phyloP scores from a whole-genome alignment of 2,113 vertebrate species.

The Erinaceus europaeus region DNA sequence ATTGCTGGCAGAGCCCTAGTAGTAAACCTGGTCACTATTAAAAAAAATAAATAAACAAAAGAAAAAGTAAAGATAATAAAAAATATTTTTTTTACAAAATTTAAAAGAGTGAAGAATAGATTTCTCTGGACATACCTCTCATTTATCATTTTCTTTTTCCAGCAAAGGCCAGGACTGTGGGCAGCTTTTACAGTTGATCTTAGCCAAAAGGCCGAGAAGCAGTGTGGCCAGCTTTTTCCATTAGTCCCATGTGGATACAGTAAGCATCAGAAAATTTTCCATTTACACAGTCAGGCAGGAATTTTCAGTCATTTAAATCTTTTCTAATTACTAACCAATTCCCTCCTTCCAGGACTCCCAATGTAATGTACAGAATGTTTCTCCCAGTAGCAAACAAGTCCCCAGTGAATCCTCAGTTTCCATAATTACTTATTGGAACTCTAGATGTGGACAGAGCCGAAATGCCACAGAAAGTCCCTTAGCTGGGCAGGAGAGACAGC shows the following conservation, averaged over 20 bases:
- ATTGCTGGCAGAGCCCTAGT: too few species aligned
- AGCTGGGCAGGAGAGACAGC: too few species aligned
- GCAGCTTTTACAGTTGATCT: too few species aligned
- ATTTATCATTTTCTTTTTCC: too few species aligned
- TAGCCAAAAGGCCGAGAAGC: background rate
- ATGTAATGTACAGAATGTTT: background rate
- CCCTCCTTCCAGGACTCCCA: slow-evolving; percentile 37
- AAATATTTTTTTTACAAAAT: too few species aligned
- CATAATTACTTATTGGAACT: slow-evolving; percentile 21
- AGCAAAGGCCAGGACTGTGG: too few species aligned
- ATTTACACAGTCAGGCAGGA: slow-evolving; percentile 25
- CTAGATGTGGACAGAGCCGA: background rate
- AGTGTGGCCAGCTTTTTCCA: background rate
- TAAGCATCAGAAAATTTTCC: slow-evolving; percentile 55
- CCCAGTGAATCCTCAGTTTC: slow-evolving; percentile 32
- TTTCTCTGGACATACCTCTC: too few species aligned
- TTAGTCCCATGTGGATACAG: background rate
- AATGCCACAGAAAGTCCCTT: background rate
- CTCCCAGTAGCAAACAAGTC: slow-evolving; percentile 38
- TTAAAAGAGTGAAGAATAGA: too few species aligned
- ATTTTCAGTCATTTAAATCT: slow-evolving; percentile 53
- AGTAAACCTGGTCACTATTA: too few species aligned
- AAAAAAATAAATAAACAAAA: too few species aligned
- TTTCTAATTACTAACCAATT: slow-evolving; percentile 61
- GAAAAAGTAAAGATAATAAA: too few species aligned